Conservation (phyloP, 92 coral and sea anemone genomes). For the Montipora capitata region DNA sequence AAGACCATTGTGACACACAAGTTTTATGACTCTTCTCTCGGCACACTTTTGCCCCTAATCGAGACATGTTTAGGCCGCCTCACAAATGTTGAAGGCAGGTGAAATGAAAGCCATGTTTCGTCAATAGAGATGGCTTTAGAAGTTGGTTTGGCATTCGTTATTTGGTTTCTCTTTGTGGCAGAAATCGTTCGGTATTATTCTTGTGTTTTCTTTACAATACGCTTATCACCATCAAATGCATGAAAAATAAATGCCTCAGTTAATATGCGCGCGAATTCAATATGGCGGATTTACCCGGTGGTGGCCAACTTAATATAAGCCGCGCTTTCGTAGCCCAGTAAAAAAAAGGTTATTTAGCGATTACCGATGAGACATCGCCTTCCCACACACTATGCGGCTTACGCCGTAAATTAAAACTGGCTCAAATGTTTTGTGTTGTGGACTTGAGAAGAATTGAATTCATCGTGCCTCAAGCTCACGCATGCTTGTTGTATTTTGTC, state of each 20-base stretch:
- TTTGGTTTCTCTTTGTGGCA: neutral
- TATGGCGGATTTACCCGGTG: neutral
- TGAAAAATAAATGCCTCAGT: neutral
- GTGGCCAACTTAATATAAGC: neutral
- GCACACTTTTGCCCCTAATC: neutral
- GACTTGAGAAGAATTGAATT: neutral
- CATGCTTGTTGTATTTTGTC: neutral
- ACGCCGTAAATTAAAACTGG: no score
- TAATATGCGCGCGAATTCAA: neutral
- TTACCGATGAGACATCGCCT: neutral
- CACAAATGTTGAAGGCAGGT: neutral
- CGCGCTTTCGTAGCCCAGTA: neutral
- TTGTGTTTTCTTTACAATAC: conserved; percentile 9
- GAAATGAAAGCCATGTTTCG: neutral
- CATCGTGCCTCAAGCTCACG: neutral
- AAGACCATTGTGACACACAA: conserved; percentile 73
- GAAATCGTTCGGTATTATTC: neutral
- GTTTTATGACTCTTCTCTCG: conserved; percentile 21
- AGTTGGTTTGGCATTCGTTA: neutral
- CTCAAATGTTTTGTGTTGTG: neutral
- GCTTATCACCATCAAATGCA: conserved; percentile 5
- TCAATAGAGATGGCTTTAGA: neutral
- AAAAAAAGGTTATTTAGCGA: conserved; percentile 9
- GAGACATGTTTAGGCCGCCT: neutral
- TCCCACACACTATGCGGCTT: no score